Evolutionary conservation across 1,140 invertebrate species (phyloP).

Genomic region (Protaetia brevitarsis): DNA sequence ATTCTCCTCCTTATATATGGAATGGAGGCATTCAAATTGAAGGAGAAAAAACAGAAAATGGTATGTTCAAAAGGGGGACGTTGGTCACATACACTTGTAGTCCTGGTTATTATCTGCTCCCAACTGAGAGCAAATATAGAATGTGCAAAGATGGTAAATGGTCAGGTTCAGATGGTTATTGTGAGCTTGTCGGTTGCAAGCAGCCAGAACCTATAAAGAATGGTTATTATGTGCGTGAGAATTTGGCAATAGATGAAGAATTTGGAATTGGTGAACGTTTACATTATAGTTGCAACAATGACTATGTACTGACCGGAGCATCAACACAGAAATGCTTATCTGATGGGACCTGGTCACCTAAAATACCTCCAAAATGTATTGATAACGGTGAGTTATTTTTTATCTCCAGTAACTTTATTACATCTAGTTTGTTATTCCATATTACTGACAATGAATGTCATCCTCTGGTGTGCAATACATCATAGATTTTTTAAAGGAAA

Average conservation of each 20-base stretch:
- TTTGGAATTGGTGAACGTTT: conserved; percentile 38
- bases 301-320: conserved; percentile 47
- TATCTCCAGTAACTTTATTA: not conserved
- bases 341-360: conserved; percentile 51
- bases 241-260: conserved; percentile 21
- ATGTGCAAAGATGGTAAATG: conserved; percentile 46
- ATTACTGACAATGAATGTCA: too few relatives aligned
- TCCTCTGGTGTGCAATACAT: too few relatives aligned
- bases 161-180: conserved; percentile 41
- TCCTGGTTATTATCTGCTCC: conserved; percentile 38
- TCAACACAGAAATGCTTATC: conserved; percentile 44
- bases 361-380: conserved; percentile 44
- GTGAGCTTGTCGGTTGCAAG: conserved; percentile 37
- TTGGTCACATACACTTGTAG: conserved; percentile 44
- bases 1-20: conserved; percentile 35
- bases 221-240: conserved; percentile 45
- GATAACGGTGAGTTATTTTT: not conserved
- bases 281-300: conserved; percentile 49
- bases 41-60: conserved; percentile 27
- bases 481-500: too few relatives aligned
- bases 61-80: conserved; percentile 38
- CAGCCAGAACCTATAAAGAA: conserved; percentile 38
- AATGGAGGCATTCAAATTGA: conserved; percentile 36
- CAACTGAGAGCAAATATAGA: conserved; percentile 38
- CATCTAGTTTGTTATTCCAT: not conserved